These are phyloP conservation scores for Ophion ventricosus DNA, from an alignment of 2,888 invertebrate species.

Conservation along the genomic window DNA sequence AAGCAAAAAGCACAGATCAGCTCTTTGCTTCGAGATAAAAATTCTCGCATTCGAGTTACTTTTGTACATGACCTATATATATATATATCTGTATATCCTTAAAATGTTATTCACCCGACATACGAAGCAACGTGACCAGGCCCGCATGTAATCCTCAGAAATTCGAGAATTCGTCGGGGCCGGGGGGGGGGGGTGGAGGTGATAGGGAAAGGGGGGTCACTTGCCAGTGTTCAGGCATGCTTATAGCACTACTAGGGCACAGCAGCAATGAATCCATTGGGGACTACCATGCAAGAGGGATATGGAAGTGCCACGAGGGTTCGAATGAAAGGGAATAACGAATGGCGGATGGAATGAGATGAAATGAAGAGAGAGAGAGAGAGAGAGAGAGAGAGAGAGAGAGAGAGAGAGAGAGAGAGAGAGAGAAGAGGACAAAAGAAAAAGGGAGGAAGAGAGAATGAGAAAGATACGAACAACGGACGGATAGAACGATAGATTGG, in stretches of 20 bases:
- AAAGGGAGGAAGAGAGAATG: neutral
- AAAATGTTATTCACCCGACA: slow-evolving; percentile 45
- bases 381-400: slow-evolving; percentile 35
- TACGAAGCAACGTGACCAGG: slow-evolving; percentile 39
- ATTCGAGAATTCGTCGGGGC: slow-evolving; percentile 39
- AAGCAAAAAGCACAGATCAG: neutral
- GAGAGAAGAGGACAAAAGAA: neutral
- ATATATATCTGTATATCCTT: neutral
- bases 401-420: neutral
- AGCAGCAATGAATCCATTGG: slow-evolving; percentile 40
- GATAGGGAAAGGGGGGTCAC: slow-evolving; percentile 30
- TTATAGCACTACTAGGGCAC: slow-evolving; percentile 22
- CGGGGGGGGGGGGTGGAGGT: too few species aligned
- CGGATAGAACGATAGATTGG: neutral
- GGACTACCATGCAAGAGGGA: slow-evolving; percentile 31
- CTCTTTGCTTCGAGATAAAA: neutral
- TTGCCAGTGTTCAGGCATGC: slow-evolving; percentile 45
- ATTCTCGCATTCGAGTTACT: slow-evolving; percentile 5
- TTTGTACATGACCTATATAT: slow-evolving; percentile 4
- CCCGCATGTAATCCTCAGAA: slow-evolving; percentile 60
- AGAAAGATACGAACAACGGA: neutral
- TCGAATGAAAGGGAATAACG: slow-evolving; percentile 49
- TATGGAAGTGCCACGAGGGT: slow-evolving; percentile 62
- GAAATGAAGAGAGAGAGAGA: slow-evolving; percentile 44
- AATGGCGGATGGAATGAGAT: slow-evolving; percentile 38